Evolutionary conservation across 2,113 vertebrate genomes (phyloP).

Genomic region (Cryptomyrus ogoouensis): DNA sequence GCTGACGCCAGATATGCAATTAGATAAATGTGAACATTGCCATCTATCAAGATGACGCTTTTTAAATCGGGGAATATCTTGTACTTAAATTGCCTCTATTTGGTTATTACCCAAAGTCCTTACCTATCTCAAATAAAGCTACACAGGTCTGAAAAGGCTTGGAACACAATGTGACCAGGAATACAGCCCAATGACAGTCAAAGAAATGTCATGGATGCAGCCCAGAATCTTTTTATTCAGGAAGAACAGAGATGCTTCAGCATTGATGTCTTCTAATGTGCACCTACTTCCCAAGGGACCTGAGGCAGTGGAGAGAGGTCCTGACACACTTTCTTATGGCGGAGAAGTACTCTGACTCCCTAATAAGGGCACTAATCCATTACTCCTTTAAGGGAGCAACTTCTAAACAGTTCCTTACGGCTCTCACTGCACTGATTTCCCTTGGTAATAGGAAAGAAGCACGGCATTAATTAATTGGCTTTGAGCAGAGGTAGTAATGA

Average conservation of each 20-base stretch:
- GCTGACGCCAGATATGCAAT: background rate
- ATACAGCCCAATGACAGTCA: background rate
- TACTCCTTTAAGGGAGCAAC: slow-evolving; percentile 20
- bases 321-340: background rate
- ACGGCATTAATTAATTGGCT: slow-evolving; percentile 24
- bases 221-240: background rate
- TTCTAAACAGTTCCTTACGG: slow-evolving; percentile 26
- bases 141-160: background rate
- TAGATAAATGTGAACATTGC: background rate
- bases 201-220: background rate
- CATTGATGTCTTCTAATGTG: background rate
- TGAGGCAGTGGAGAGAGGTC: background rate
- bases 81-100: background rate
- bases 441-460: slow-evolving; percentile 19
- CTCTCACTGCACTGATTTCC: slow-evolving; percentile 19
- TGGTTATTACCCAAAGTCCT: background rate
- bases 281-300: background rate
- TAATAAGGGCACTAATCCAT: slow-evolving; percentile 23
- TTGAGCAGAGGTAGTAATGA: slow-evolving; percentile 26
- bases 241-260: background rate
- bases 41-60: background rate
- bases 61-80: background rate
- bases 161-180: background rate
- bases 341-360: slow-evolving; percentile 9
- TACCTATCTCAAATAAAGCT: background rate